phyloP scores from a whole-genome alignment of 2,888 invertebrate species.

The Neoaliturus tenellus region DNA sequence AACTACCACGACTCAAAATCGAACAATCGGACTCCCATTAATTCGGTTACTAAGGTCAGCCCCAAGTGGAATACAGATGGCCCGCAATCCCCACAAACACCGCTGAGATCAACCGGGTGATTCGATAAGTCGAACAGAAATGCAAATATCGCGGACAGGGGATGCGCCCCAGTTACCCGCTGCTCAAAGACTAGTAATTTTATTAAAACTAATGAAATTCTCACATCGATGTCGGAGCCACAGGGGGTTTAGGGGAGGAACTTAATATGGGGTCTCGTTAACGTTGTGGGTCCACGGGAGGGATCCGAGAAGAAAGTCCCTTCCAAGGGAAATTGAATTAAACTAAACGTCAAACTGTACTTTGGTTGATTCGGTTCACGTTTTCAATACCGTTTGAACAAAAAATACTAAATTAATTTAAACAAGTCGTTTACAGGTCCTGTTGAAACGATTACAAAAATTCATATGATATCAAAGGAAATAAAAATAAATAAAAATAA shows the following conservation, averaged over 20 bases:
- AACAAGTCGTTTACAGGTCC: too few relatives aligned
- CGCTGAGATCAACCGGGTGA: neutral
- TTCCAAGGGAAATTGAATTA: neutral
- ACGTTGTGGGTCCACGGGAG: neutral
- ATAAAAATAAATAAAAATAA: too few relatives aligned
- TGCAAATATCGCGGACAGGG: constrained; percentile 27
- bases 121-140: constrained; percentile 31
- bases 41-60: neutral
- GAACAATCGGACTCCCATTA: neutral
- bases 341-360: too few relatives aligned
- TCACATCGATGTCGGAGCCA: constrained; percentile 47
- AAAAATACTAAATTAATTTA: too few relatives aligned
- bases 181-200: constrained; percentile 49
- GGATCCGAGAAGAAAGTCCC: neutral
- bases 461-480: too few relatives aligned
- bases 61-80: neutral
- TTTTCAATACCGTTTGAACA: too few relatives aligned
- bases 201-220: constrained; percentile 56
- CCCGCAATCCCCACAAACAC: neutral
- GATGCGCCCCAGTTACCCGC: neutral
- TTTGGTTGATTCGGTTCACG: too few relatives aligned
- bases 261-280: constrained; percentile 31
- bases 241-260: constrained; percentile 41
- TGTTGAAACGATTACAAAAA: too few relatives aligned
- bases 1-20: too few relatives aligned